phyloP scores from a whole-genome alignment of 2,797 vertebrate species.

The Poecilia picta region DNA sequence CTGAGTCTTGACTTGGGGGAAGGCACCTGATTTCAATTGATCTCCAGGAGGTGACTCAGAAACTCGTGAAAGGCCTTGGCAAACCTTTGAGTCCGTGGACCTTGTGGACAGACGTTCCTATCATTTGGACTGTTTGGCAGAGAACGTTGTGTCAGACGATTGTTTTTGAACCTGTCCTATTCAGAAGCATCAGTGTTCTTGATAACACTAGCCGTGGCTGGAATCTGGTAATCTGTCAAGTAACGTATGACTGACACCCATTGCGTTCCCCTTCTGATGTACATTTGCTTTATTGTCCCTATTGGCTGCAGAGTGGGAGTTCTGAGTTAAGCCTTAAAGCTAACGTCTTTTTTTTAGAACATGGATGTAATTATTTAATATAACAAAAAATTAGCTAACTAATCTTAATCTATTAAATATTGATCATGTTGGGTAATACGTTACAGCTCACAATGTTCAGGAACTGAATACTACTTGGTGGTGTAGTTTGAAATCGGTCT shows the following conservation, averaged over 20 bases:
- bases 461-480: neutral
- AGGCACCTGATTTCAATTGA: neutral
- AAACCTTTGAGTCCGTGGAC: neutral
- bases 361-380: neutral
- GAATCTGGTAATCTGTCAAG: neutral
- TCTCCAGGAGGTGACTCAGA: neutral
- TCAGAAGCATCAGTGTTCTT: neutral
- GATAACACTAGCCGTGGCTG: neutral
- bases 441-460: neutral
- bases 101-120: neutral
- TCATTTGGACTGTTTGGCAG: neutral
- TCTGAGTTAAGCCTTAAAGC: neutral
- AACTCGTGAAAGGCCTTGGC: neutral
- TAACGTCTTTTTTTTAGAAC: neutral
- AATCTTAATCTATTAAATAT: neutral
- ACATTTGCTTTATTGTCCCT: neutral
- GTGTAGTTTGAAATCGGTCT: neutral
- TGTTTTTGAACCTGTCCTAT: neutral
- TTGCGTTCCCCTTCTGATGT: neutral
- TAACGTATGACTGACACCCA: neutral
- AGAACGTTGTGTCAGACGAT: neutral
- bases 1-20: neutral
- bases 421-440: neutral
- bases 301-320: neutral
- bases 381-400: neutral